phyloP scores from a whole-genome alignment of 1,140 invertebrate genomes.

The Leucophenga varia region DNA sequence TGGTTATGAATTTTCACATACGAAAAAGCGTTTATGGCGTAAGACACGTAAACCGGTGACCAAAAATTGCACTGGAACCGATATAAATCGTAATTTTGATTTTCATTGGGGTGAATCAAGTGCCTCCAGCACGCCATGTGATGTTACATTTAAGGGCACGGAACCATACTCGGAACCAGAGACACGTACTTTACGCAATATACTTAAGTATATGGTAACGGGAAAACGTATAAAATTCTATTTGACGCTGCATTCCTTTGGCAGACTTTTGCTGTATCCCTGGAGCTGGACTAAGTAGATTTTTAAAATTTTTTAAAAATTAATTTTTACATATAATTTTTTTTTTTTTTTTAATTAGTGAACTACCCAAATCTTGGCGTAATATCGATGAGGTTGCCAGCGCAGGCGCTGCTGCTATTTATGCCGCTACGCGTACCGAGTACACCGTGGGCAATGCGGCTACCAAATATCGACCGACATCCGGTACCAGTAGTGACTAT shows the following conservation, averaged over 20 bases:
- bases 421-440: conserved; percentile 55
- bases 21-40: conserved; percentile 59
- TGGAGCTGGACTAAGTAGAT: conserved; percentile 75
- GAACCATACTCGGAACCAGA: conserved; percentile 74
- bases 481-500: conserved; percentile 68
- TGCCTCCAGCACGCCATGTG: conserved; percentile 66
- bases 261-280: conserved; percentile 70
- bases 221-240: conserved; percentile 64
- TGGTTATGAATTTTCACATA: conserved; percentile 52
- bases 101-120: conserved; percentile 69
- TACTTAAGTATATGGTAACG: conserved; percentile 56
- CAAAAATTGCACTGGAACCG: conserved; percentile 61
- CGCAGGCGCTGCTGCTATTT: conserved; percentile 57
- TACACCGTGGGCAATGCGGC: conserved; percentile 64
- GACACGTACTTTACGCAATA: conserved; percentile 57
- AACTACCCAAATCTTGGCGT: conserved; percentile 42
- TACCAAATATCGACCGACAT: too few relatives aligned
- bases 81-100: conserved; percentile 69
- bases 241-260: conserved; percentile 71
- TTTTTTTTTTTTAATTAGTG: too few relatives aligned
- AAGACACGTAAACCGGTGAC: conserved; percentile 56
- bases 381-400: conserved; percentile 55
- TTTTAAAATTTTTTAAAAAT: too few relatives aligned
- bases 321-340: too few relatives aligned
- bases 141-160: conserved; percentile 67